Percentiles rank a stretch among this genome's conserved stretches.
Evolutionary conservation across 2,888 invertebrate species (phyloP).

Genomic region (Iselma pallidipennis): DNA sequence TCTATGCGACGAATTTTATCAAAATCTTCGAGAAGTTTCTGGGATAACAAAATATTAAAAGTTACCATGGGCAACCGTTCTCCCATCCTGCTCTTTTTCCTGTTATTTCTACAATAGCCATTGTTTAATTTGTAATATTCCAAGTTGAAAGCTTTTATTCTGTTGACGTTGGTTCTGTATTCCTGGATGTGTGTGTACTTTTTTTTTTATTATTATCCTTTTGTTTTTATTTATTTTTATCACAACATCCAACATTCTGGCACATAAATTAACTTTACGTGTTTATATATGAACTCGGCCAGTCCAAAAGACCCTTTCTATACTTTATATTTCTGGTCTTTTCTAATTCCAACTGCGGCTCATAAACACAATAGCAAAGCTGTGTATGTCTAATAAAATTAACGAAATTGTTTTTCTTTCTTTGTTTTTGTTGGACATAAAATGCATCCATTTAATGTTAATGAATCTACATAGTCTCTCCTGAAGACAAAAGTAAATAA

Average conservation of each 20-base stretch:
- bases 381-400: slow-evolving; percentile 14
- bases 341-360: slow-evolving; percentile 12
- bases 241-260: slow-evolving; percentile 12
- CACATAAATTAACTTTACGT: slow-evolving; percentile 26
- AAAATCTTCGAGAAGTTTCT: background rate
- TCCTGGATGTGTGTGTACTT: background rate
- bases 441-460: background rate
- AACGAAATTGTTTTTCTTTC: background rate
- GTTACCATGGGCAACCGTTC: background rate
- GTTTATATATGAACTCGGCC: slow-evolving; percentile 17
- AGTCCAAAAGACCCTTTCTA: background rate
- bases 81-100: background rate
- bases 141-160: background rate
- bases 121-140: background rate
- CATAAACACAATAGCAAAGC: slow-evolving; percentile 22
- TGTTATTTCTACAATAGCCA: background rate
- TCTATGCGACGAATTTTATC: slow-evolving; percentile 23
- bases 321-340: slow-evolving; percentile 20
- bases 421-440: background rate
- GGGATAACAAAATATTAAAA: background rate
- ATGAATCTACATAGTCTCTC: background rate
- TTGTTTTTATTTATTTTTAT: slow-evolving; percentile 13
- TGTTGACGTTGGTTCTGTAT: background rate
- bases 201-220: background rate
- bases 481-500: too few relatives aligned